phyloP scores from a whole-genome alignment of 2,797 vertebrate species.

The Sphenopsis melanotis region DNA sequence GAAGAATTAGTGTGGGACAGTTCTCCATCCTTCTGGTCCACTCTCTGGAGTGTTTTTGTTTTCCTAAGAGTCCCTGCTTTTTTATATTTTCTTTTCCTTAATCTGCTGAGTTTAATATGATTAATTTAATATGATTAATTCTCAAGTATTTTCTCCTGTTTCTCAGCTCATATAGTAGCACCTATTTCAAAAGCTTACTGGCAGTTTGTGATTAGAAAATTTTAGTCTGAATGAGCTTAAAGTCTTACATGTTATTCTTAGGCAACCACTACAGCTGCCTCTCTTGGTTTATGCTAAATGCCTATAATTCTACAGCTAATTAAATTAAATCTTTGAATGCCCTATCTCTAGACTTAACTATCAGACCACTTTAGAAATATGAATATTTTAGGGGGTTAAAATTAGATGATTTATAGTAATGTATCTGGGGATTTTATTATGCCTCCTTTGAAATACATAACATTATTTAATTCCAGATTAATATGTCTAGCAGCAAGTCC shows the following conservation, averaged over 20 bases:
- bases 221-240: background rate
- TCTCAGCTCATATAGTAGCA: background rate
- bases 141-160: background rate
- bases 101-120: background rate
- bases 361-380: conserved; percentile 18
- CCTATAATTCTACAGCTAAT: conserved; percentile 43
- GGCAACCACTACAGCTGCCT: background rate
- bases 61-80: background rate
- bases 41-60: background rate
- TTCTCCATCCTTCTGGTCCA: background rate
- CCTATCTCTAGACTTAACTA: conserved; percentile 29
- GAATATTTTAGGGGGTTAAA: conserved; percentile 47
- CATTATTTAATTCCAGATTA: conserved; percentile 32
- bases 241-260: background rate
- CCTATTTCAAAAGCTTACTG: background rate
- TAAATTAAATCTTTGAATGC: conserved; percentile 37
- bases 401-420: background rate
- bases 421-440: conserved; percentile 39
- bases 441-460: conserved; percentile 39
- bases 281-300: conserved; percentile 21
- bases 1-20: background rate
- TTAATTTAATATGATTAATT: background rate
- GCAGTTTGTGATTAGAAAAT: background rate
- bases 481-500: background rate
- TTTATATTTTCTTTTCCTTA: background rate